Evolutionary conservation across 2,113 vertebrate genomes (phyloP), one percentile per base, ranked within the genome.

Genomic region (Gambusia holbrooki): DNA sequence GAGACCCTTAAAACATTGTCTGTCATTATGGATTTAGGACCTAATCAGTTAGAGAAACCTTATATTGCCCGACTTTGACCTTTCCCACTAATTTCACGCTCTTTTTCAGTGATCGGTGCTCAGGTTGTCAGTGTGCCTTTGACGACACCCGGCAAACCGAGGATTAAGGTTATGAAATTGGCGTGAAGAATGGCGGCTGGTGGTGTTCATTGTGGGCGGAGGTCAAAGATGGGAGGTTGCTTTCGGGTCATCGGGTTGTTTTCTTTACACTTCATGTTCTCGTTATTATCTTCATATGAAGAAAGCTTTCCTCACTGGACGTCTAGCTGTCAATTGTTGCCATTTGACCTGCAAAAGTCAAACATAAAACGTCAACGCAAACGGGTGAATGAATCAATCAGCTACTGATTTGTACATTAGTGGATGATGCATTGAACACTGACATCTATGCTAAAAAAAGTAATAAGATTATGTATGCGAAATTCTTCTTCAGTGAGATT

Each of bases 191-290:
- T 68, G 76, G 81, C 58, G 77, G 65, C 80, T 80, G 74, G 33
- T 66, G 42, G 75, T 86, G 85, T 90, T 91, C 85, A 79, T 60
- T 83, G 82, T 79, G 68, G 69, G 87, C 82, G 84, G 33, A 69
- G 92, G 88, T 90, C 90, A 91, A 19, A 19, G 73, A 69, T 48
- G 10, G 66, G 75, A 79, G 68, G 65, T 62, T 33, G 19, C 42
- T 75, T 85, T 89, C 60, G 74, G 80, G 80, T 68, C 73, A 76
- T 79, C 78, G 71, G 76, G 80, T 83, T 90, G 89, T 90, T 90
- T 88, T 84, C 79, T 87, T 88, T 89, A 58, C 72, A 61, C 76
- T 78, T 42, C 25, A 9, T 82, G 81, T 80, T 82, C 74, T 84
- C 33, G 40, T 62, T 81, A 85, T 73, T 15, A 42, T 42, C 67